Percentiles rank a stretch among this genome's conserved stretches.
phyloP scores from a whole-genome alignment of 2,113 vertebrate genomes.

The Epinephelus moara region DNA sequence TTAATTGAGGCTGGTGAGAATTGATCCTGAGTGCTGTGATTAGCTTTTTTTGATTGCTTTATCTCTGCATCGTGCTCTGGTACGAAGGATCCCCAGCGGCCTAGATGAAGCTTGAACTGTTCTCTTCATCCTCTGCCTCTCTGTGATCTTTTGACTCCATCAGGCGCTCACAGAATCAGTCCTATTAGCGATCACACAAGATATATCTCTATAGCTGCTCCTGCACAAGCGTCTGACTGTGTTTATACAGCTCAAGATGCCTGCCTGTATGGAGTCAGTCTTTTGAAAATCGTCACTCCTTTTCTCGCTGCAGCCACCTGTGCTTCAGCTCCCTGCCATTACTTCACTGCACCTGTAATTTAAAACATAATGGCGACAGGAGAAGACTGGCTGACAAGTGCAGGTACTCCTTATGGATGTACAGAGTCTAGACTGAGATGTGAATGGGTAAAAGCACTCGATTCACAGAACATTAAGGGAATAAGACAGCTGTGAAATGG shows the following conservation, averaged over 20 bases:
- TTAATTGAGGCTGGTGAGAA: slow-evolving; percentile 17
- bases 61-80: slow-evolving; percentile 9
- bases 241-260: background rate
- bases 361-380: background rate
- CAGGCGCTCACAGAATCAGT: background rate
- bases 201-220: background rate
- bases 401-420: background rate
- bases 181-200: background rate
- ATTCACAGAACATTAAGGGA: slow-evolving; percentile 2
- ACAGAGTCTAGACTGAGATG: background rate
- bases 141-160: slow-evolving; percentile 24
- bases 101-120: slow-evolving; percentile 2
- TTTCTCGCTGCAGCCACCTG: slow-evolving; percentile 1
- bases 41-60: background rate
- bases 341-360: background rate
- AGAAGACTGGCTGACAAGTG: background rate
- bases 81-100: background rate
- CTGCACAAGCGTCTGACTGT: background rate
- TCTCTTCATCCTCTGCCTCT: slow-evolving; percentile 30
- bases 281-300: slow-evolving; percentile 10
- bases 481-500: background rate
- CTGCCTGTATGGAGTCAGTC: background rate
- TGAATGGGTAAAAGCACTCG: background rate
- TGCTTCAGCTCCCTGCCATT: background rate
- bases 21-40: slow-evolving; percentile 25